Conservation (phyloP, 1,140 invertebrate species). For the Ylistrum balloti region DNA sequence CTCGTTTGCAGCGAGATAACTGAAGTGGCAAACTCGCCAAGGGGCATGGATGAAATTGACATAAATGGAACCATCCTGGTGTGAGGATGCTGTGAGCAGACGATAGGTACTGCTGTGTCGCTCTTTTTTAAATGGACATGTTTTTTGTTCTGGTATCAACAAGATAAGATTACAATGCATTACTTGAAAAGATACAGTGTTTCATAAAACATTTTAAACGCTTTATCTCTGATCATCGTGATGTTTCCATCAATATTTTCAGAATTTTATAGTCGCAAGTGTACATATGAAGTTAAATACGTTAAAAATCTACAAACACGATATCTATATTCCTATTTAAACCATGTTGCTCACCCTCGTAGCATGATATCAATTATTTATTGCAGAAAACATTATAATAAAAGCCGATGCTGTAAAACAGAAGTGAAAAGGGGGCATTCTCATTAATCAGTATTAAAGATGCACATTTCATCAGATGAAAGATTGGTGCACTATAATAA, state of each 20-base stretch:
- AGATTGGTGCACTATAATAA: no score
- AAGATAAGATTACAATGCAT: neutral
- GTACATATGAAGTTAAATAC: neutral
- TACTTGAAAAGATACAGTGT: neutral
- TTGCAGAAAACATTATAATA: neutral
- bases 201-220: neutral
- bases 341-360: neutral
- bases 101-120: neutral
- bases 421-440: no score
- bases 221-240: neutral
- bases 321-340: neutral
- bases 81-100: neutral
- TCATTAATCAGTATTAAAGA: no score
- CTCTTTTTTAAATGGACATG: neutral
- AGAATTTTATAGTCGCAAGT: neutral
- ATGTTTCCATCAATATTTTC: slow-evolving; percentile 2
- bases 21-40: neutral
- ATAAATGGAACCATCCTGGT: neutral
- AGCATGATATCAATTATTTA: neutral
- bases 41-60: neutral
- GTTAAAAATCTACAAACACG: neutral
- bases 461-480: no score
- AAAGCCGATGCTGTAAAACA: no score
- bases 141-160: neutral
- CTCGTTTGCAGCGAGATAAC: slow-evolving; percentile 22